Percentiles rank a stretch among this genome's conserved stretches.
Evolutionary conservation across 1,140 invertebrate genomes (phyloP).

Genomic region (Drosophila ambigua): DNA sequence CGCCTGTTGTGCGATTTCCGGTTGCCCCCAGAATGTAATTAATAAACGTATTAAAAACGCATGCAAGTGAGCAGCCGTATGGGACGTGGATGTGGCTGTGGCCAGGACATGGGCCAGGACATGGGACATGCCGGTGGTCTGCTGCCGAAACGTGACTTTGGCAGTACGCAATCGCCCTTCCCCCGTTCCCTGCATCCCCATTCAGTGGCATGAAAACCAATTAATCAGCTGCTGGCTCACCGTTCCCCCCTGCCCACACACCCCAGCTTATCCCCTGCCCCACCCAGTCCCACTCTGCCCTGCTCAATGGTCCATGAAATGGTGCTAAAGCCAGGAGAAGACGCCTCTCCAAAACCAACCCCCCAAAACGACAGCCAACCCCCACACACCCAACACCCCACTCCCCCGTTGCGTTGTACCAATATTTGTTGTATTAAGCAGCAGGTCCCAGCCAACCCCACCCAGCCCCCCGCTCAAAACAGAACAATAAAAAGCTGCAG

Average conservation of each 20-base stretch:
- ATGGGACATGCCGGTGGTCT: neutral
- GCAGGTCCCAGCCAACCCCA: too few species aligned
- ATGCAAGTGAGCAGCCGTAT: slow-evolving; percentile 67
- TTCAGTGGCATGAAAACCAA: slow-evolving; percentile 61
- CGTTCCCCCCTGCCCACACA: too few species aligned
- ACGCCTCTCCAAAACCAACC: neutral
- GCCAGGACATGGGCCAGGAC: slow-evolving; percentile 4
- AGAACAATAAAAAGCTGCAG: slow-evolving; percentile 17
- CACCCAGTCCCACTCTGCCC: neutral
- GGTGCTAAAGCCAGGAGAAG: slow-evolving; percentile 60
- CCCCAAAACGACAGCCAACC: neutral
- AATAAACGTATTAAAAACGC: slow-evolving; percentile 80
- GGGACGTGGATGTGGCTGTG: slow-evolving; percentile 35
- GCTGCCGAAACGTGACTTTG: slow-evolving; percentile 2
- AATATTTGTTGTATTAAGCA: slow-evolving; percentile 78
- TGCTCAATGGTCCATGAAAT: slow-evolving; percentile 83
- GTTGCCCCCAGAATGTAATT: slow-evolving; percentile 66
- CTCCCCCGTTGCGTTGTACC: slow-evolving; percentile 45
- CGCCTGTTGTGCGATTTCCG: slow-evolving; percentile 45
- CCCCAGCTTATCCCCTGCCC: too few species aligned
- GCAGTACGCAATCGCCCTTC: too few species aligned
- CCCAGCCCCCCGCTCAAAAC: neutral
- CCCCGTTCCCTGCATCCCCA: neutral
- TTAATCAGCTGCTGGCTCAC: slow-evolving; percentile 63
- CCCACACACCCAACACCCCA: neutral